Evolutionary conservation across 2,888 invertebrate genomes (phyloP).

Genomic region (Emmelina monodactyla): DNA sequence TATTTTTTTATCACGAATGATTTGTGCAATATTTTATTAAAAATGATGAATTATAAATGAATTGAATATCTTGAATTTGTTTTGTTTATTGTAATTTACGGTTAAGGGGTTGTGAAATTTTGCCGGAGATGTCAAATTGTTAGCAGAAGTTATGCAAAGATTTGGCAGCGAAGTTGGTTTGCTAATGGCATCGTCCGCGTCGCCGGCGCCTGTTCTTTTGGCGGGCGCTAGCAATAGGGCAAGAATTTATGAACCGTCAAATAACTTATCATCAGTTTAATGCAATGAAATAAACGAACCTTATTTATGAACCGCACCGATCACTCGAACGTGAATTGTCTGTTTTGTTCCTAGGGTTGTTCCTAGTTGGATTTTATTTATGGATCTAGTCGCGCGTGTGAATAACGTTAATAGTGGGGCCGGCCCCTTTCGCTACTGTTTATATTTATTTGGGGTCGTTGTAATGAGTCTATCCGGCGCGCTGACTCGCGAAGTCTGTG

Average conservation of each 20-base stretch:
- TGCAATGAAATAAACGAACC: constrained; percentile 59
- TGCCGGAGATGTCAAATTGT: too few species aligned
- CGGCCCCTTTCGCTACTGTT: constrained; percentile 59
- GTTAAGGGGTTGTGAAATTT: too few species aligned
- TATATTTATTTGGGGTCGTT: constrained; percentile 63
- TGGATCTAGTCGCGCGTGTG: constrained; percentile 60
- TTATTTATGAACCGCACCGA: constrained; percentile 56
- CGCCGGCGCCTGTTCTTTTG: constrained; percentile 35
- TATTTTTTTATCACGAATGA: too few species aligned
- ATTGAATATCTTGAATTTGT: too few species aligned
- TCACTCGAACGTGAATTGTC: constrained; percentile 47
- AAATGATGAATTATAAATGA: too few species aligned
- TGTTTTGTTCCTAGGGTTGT: constrained; percentile 52
- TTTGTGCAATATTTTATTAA: too few species aligned
- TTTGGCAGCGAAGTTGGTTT: constrained; percentile 36
- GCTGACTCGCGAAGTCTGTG: constrained; percentile 63
- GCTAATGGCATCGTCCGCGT: too few species aligned
- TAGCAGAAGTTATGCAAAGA: constrained; percentile 15
- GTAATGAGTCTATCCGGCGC: constrained; percentile 63
- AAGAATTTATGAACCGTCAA: constrained; percentile 60
- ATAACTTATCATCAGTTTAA: constrained; percentile 64
- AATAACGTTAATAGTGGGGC: constrained; percentile 62
- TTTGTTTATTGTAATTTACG: too few species aligned
- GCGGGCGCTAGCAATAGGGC: constrained; percentile 31
- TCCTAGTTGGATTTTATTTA: constrained; percentile 54